Evolutionary conservation across 2,113 vertebrate genomes (phyloP).

Genomic region (Garra rufa): DNA sequence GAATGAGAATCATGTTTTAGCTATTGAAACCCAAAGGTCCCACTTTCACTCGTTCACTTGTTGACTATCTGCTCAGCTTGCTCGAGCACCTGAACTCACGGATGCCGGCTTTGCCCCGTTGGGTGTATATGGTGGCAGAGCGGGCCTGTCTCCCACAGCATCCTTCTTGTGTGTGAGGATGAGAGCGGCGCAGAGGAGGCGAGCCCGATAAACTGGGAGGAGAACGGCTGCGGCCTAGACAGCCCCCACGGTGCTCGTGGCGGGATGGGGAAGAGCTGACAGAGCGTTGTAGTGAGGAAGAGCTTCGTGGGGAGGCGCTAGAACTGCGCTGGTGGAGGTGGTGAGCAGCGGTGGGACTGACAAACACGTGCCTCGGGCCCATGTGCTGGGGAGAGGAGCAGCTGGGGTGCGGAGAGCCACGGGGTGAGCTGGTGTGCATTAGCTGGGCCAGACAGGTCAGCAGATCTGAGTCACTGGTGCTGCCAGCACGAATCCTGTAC

Average conservation of each 20-base stretch:
- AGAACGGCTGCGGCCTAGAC: constrained; percentile 90
- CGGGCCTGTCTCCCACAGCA: constrained; percentile 88
- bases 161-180: constrained; percentile 87
- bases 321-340: constrained; percentile 87
- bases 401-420: constrained; percentile 82
- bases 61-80: constrained; percentile 96
- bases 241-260: constrained; percentile 83
- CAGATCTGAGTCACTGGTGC: constrained; percentile 94
- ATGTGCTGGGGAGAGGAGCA: constrained; percentile 70
- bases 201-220: constrained; percentile 96
- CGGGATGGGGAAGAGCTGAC: constrained; percentile 93
- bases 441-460: constrained; percentile 95
- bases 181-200: constrained; percentile 89
- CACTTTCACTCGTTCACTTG: background rate
- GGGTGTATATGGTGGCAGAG: constrained; percentile 77
- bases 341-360: constrained; percentile 87
- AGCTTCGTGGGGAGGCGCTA: constrained; percentile 92
- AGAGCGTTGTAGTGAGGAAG: constrained; percentile 91
- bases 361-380: constrained; percentile 85
- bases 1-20: background rate
- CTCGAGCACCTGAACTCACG: constrained; percentile 89
- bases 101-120: constrained; percentile 73
- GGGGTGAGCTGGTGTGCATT: constrained; percentile 86
- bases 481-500: constrained; percentile 90
- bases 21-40: background rate